phyloP scores from a whole-genome alignment of 2,888 invertebrate species.

The Rhingia campestris region DNA sequence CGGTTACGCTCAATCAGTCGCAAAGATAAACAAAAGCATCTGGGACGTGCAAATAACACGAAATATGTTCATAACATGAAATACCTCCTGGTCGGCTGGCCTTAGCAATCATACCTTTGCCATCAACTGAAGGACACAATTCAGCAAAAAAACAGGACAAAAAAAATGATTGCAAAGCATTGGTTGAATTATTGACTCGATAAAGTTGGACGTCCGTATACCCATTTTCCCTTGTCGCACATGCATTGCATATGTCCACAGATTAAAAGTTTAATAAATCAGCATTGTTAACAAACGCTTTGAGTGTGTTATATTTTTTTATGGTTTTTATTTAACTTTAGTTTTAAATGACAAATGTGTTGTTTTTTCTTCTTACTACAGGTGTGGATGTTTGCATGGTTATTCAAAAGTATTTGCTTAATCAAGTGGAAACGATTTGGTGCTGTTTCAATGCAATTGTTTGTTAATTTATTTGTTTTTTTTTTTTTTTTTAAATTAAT shows the following conservation, averaged over 20 bases:
- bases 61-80: constrained; percentile 37
- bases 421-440: constrained; percentile 32
- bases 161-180: constrained; percentile 57
- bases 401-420: constrained; percentile 67
- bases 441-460: background rate
- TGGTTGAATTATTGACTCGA: constrained; percentile 72
- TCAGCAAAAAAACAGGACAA: constrained; percentile 28
- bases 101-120: constrained; percentile 11
- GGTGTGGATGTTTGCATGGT: constrained; percentile 52
- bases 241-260: constrained; percentile 38
- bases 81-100: constrained; percentile 3
- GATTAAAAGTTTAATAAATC: constrained; percentile 73
- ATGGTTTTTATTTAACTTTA: constrained; percentile 12
- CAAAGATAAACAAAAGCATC: constrained; percentile 73
- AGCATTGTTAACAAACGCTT: constrained; percentile 60
- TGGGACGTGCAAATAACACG: constrained; percentile 67
- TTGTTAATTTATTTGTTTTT: background rate
- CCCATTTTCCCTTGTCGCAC: constrained; percentile 48
- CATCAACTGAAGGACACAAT: constrained; percentile 9
- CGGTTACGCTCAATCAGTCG: constrained; percentile 70
- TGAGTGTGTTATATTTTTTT: constrained; percentile 7
- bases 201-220: constrained; percentile 61
- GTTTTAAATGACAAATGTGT: constrained; percentile 34
- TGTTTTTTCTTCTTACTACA: constrained; percentile 22
- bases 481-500: background rate